Evolutionary conservation across 1,140 invertebrate genomes (phyloP).

Genomic region (Magallana ariakensis): DNA sequence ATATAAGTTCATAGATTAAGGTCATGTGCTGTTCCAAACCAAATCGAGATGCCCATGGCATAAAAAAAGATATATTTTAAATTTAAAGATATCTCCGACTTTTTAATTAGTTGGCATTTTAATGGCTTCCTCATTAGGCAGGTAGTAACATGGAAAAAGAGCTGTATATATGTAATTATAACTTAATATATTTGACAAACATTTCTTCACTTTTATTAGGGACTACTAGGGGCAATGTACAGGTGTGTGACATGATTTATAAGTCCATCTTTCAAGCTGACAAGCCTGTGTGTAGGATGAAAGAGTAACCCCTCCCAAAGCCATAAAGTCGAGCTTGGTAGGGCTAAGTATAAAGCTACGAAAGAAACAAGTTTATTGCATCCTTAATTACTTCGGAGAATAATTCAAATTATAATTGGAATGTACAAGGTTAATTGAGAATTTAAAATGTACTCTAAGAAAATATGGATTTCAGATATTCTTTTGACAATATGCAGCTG

Average conservation of each 20-base stretch:
- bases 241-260: neutral
- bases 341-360: neutral
- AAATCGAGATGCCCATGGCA: too few relatives aligned
- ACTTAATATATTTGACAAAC: neutral
- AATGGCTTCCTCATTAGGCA: neutral
- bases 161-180: neutral
- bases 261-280: neutral
- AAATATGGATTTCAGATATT: too few relatives aligned
- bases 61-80: too few relatives aligned
- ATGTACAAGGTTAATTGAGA: slow-evolving; percentile 16
- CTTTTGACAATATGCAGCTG: too few relatives aligned
- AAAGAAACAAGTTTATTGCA: neutral
- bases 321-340: neutral
- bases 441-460: neutral
- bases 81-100: too few relatives aligned
- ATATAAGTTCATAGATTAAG: too few relatives aligned
- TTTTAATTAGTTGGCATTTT: neutral
- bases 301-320: neutral
- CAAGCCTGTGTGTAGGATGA: neutral
- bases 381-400: neutral
- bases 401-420: neutral
- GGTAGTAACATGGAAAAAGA: neutral
- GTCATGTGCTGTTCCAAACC: too few relatives aligned
- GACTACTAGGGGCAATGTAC: neutral
- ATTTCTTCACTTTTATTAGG: neutral